Percentiles rank a stretch among this genome's conserved stretches.
These are phyloP conservation scores for Lepidocolaptes lacrymiger DNA, from an alignment of 2,797 vertebrate genomes.

Conservation along the genomic window DNA sequence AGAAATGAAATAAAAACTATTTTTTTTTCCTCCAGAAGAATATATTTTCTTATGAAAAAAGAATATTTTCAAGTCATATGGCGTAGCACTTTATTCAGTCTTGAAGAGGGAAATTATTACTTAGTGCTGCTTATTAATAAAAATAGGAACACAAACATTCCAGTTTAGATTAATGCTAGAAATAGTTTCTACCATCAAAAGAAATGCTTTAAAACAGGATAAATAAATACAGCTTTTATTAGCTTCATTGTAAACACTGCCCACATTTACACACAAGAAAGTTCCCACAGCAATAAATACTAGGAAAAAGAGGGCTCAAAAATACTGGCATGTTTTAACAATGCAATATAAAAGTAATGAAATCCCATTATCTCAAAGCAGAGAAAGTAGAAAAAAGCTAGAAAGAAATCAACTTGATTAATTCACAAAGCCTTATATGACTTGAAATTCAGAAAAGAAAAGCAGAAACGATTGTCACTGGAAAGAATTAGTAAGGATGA, in stretches of 20 bases:
- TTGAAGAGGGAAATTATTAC: background rate
- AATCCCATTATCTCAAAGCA: background rate
- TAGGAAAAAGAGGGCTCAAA: background rate
- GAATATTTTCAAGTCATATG: background rate
- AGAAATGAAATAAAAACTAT: background rate
- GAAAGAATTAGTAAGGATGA: background rate
- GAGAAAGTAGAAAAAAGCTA: background rate
- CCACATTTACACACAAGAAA: background rate
- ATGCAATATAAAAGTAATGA: background rate
- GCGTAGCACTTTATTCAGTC: background rate
- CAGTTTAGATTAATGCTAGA: background rate
- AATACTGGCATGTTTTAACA: background rate
- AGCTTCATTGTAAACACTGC: background rate
- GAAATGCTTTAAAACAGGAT: background rate
- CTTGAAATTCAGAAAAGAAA: background rate
- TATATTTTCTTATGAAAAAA: background rate
- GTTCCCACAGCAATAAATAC: background rate
- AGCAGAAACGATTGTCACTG: background rate
- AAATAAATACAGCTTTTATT: background rate
- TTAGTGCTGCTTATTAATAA: background rate
- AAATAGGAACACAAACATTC: background rate
- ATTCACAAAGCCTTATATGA: background rate
- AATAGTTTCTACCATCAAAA: background rate
- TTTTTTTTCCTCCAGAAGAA: background rate
- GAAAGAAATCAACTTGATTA: background rate